These are phyloP conservation scores for Chironomus riparius DNA, from an alignment of 2,888 invertebrate genomes.

Conservation along the genomic window DNA sequence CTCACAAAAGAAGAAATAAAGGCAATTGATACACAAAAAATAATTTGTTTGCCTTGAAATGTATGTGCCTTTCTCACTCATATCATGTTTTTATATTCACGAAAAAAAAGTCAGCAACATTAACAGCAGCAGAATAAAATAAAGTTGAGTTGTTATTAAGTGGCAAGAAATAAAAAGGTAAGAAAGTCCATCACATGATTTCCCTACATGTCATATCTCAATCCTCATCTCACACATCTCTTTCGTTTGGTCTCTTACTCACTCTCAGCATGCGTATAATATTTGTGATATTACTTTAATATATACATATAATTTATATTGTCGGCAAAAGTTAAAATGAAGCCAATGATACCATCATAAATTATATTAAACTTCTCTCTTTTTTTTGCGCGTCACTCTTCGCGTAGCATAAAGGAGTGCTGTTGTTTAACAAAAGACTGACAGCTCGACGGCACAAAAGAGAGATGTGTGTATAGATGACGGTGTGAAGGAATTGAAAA, in stretches of 20 bases:
- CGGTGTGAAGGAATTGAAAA: background rate
- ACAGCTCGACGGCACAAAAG: background rate
- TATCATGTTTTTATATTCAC: too few relatives aligned
- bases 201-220: constrained; percentile 21
- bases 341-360: background rate
- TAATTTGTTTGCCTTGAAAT: constrained; percentile 26
- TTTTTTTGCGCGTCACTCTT: background rate
- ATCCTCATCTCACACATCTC: constrained; percentile 23
- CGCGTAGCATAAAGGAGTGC: background rate
- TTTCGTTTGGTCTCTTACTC: background rate
- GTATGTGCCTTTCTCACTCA: background rate
- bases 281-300: background rate
- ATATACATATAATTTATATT: background rate
- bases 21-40: constrained; percentile 10
- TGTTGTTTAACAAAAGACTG: background rate
- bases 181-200: background rate
- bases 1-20: background rate
- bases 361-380: background rate
- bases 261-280: background rate
- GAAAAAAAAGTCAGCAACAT: background rate
- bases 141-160: background rate
- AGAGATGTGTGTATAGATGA: too few relatives aligned
- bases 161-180: background rate
- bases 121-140: background rate
- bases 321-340: background rate